A percentile compares a stretch with the other conserved stretches of the same genome.
These are phyloP conservation scores for Menidia beryllina DNA, from an alignment of 2,113 vertebrate species.

Conservation along the genomic window DNA sequence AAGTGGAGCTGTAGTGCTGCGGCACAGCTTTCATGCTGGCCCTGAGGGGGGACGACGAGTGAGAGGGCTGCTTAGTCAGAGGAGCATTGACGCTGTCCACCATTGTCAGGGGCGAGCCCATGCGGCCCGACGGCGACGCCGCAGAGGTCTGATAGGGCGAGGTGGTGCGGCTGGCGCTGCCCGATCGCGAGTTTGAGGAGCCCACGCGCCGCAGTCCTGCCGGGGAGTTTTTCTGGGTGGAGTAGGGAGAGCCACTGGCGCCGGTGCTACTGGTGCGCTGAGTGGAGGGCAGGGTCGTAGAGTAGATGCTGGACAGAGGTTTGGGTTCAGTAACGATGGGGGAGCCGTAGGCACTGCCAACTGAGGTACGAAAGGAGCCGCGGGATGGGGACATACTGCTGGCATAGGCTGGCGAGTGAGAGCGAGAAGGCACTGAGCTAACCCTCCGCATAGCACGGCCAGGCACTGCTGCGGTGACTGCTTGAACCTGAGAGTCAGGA, in stretches of 20 bases:
- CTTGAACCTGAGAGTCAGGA: constrained; percentile 73
- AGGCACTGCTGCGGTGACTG: constrained; percentile 64
- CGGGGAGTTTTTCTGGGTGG: constrained; percentile 87
- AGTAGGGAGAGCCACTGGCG: constrained; percentile 82
- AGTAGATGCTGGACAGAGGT: constrained; percentile 85
- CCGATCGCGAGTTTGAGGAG: constrained; percentile 82
- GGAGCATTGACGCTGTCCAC: constrained; percentile 81
- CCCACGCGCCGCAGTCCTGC: constrained; percentile 85
- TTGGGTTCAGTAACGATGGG: constrained; percentile 87
- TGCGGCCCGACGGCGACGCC: constrained; percentile 71
- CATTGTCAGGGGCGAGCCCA: constrained; percentile 89
- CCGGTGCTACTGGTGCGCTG: constrained; percentile 76
- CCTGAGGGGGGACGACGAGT: constrained; percentile 85
- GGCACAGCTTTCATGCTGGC: constrained; percentile 92
- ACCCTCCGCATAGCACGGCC: constrained; percentile 92
- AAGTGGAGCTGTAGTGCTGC: constrained; percentile 89
- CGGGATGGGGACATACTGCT: constrained; percentile 89
- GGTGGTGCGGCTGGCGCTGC: constrained; percentile 78
- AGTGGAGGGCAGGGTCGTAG: constrained; percentile 87
- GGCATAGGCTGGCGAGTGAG: constrained; percentile 93
- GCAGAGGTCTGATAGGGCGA: constrained; percentile 83
- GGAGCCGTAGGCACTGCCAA: constrained; percentile 88
- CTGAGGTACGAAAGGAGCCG: constrained; percentile 88
- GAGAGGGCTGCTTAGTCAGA: constrained; percentile 83
- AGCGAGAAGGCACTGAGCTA: constrained; percentile 94